A percentile compares a stretch with the other conserved stretches of the same genome.
Evolutionary conservation across 2,113 vertebrate genomes (phyloP).

Genomic region (Cephalopholis sonnerati): DNA sequence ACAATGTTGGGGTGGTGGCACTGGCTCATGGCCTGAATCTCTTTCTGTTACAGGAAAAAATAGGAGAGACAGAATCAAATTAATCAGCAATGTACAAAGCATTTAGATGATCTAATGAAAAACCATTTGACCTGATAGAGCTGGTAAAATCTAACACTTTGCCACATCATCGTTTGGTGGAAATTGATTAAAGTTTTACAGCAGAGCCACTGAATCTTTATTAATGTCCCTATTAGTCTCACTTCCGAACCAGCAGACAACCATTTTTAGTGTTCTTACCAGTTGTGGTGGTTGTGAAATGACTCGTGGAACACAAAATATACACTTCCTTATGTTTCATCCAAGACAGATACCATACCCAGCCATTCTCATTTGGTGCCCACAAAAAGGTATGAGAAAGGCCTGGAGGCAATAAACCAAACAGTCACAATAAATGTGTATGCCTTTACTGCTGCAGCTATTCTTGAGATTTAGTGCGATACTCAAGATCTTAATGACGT

Average conservation of each 20-base stretch:
- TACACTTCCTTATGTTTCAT: conserved; percentile 11
- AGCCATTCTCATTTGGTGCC: background rate
- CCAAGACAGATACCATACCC: background rate
- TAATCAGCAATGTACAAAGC: background rate
- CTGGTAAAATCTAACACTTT: background rate
- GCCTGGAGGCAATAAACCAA: conserved; percentile 26
- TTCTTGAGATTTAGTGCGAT: conserved; percentile 42
- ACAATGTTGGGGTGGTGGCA: conserved; percentile 99
- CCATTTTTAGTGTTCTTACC: background rate
- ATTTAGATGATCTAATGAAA: background rate
- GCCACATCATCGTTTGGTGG: background rate
- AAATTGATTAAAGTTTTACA: background rate
- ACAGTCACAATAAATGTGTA: conserved; percentile 1
- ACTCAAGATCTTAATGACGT: conserved; percentile 47
- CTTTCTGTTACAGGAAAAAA: conserved; percentile 76
- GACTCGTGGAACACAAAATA: background rate
- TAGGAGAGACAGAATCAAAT: background rate
- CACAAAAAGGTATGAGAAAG: conserved; percentile 5
- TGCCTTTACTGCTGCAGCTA: conserved; percentile 18
- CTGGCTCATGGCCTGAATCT: conserved; percentile 94
- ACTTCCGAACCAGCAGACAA: background rate
- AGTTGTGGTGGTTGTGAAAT: background rate
- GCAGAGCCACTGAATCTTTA: background rate
- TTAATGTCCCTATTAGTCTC: background rate
- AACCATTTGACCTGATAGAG: background rate